Conservation (phyloP, 2,797 vertebrate genomes). For the Sibirionetta formosa region DNA sequence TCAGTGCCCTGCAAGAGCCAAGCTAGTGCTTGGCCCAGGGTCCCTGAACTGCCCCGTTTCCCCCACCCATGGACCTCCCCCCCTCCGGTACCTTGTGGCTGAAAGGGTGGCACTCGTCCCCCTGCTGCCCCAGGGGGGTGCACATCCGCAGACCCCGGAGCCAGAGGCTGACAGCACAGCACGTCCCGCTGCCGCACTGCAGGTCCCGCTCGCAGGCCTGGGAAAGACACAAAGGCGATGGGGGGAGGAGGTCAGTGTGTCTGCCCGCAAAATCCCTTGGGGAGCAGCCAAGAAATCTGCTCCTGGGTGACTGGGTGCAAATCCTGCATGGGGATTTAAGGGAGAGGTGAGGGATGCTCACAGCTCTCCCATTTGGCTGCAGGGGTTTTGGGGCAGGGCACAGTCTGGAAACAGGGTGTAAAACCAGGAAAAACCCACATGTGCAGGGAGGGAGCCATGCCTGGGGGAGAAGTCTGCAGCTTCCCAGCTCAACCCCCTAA, state of each 20-base stretch:
- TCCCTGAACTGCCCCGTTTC: background rate
- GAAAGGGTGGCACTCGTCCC: constrained; percentile 92
- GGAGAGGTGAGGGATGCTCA: background rate
- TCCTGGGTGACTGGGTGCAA: background rate
- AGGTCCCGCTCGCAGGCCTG: constrained; percentile 92
- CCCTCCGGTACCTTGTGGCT: constrained; percentile 89
- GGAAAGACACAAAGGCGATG: rapidly evolving
- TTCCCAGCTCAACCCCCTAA: background rate
- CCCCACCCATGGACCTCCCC: background rate
- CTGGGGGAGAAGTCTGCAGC: background rate
- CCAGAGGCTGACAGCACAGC: constrained; percentile 95
- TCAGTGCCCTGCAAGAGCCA: background rate
- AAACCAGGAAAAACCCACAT: too few species aligned
- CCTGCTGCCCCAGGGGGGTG: constrained; percentile 88
- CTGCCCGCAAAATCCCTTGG: background rate
- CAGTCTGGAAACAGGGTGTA: rapidly evolving
- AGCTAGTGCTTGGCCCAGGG: background rate
- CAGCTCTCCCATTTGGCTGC: rapidly evolving
- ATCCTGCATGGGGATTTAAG: rapidly evolving
- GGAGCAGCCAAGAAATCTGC: too few species aligned
- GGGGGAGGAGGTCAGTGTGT: background rate
- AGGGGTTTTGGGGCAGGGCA: background rate
- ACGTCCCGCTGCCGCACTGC: constrained; percentile 91
- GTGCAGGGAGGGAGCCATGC: rapidly evolving
- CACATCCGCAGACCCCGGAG: constrained; percentile 92